Base-by-base conservation (phyloP, 2,888 invertebrate species). In the Campaea margaritaria region DNA sequence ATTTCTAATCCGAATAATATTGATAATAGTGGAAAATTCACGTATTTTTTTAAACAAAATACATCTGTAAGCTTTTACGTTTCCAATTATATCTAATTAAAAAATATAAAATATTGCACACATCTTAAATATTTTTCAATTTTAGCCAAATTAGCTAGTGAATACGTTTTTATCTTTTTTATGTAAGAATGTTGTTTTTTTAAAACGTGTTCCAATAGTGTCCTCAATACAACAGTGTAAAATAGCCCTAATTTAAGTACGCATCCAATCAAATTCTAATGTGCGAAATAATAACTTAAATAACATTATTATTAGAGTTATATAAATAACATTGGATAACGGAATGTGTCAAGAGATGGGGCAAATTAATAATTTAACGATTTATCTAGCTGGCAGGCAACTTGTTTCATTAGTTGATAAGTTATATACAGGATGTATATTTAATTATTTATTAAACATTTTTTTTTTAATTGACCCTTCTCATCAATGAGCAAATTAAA, bases 281-380 rank as follows among this genome's bases (percentile, higher is more conserved):
- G 62, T 61, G 67, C 58, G 66, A 67, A 65, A 67, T 16, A 27
- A 15, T n/a, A 31, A 39, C 62, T 64, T 62, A 65, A 46, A 58
- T 58, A 64, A 58, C 52, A 63, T 43, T 51, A 36, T 44, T 21
- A 58, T 50, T 59, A 64, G 57, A 61, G 57, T 62, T 57, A 58
- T 62, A 58, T 55, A 64, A 67, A 64, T 50, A 61, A 62, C 66
- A 64, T 75, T 73, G 72, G 65, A 64, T 64, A 73, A 72, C 78
- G 82, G 82, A 83, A 83, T 83, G 83, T 82, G 74, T 68, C 56
- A 72, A 69, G 64, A 73, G 54, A 68, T 58, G 61, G 56, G 62
- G 57, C 21, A 56, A 21, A 21, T 21, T 21, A 21, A 38, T 58
- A 36, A 21, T 38, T 12, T 38, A 16, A 55, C 48, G 31, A 47